Percentiles rank a stretch among this genome's conserved stretches.
Conservation (phyloP, 1,140 invertebrate genomes). For the Coelopa frigida region DNA sequence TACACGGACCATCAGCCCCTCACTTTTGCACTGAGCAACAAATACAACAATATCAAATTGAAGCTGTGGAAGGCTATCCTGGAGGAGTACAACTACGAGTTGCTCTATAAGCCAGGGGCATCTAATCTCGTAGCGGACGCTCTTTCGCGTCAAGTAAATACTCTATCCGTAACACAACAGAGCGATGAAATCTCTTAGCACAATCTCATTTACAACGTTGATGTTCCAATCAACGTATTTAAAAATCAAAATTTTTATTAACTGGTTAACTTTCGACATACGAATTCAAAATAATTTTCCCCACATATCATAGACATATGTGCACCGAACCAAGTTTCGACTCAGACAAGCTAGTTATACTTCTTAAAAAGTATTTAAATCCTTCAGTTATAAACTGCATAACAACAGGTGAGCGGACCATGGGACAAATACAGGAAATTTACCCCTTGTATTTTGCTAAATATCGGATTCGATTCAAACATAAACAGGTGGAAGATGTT, state of each 20-base stretch:
- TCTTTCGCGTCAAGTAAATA: conserved; percentile 12
- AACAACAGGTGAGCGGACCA: conserved; percentile 10
- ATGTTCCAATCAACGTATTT: conserved; percentile 16
- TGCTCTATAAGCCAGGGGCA: conserved; percentile 34
- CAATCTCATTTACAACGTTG: conserved; percentile 9
- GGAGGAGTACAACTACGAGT: conserved; percentile 37
- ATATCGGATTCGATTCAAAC: conserved; percentile 10
- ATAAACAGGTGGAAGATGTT: conserved; percentile 10
- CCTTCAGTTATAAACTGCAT: conserved; percentile 14
- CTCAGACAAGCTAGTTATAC: neutral
- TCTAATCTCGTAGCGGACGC: conserved; percentile 23
- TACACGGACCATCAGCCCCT: conserved; percentile 7
- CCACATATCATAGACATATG: conserved; percentile 10
- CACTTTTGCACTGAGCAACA: conserved; percentile 6
- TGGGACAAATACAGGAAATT: conserved; percentile 14
- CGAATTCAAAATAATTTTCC: conserved; percentile 7
- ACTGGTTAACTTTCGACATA: neutral
- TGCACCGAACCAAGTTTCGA: conserved; percentile 1
- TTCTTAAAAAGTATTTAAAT: conserved; percentile 12
- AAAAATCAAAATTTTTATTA: conserved; percentile 15
- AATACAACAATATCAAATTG: conserved; percentile 19
- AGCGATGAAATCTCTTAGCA: conserved; percentile 3
- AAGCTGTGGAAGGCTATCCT: conserved; percentile 34
- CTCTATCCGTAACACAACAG: neutral
- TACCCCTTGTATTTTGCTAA: conserved; percentile 12